Conservation (phyloP, 2,113 vertebrate genomes). For the Prietella phreatophila region DNA sequence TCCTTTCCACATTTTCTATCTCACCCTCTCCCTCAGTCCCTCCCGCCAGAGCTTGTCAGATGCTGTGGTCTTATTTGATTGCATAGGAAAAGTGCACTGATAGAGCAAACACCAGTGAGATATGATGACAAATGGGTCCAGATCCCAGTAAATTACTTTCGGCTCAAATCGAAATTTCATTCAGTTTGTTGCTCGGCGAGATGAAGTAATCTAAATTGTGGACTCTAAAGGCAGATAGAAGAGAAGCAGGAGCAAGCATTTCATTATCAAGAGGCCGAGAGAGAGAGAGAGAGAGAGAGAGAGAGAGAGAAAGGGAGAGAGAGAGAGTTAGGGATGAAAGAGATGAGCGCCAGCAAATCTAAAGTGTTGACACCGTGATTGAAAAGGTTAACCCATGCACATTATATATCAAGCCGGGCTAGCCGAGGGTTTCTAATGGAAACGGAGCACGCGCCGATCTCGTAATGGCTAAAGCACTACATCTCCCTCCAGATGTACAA, state of each 20-base stretch:
- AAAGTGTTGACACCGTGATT: slow-evolving; percentile 99
- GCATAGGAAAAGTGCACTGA: slow-evolving; percentile 99
- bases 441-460: slow-evolving; percentile 90
- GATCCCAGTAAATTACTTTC: slow-evolving; percentile 99
- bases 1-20: slow-evolving; percentile 47
- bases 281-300: slow-evolving; percentile 58
- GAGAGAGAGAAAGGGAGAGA: slow-evolving; percentile 77
- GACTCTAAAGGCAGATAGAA: slow-evolving; percentile 99
- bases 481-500: slow-evolving; percentile 95
- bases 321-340: slow-evolving; percentile 97
- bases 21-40: slow-evolving; percentile 48
- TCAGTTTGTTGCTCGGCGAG: slow-evolving; percentile 99
- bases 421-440: slow-evolving; percentile 97
- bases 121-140: slow-evolving; percentile 99
- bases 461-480: slow-evolving; percentile 96
- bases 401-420: slow-evolving; percentile 98
- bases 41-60: slow-evolving; percentile 86
- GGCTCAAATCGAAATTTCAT: slow-evolving; percentile 99
- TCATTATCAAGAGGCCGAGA: slow-evolving; percentile 90
- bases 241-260: slow-evolving; percentile 99
- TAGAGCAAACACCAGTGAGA: slow-evolving; percentile 99
- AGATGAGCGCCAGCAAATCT: slow-evolving; percentile 99
- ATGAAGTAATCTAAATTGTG: slow-evolving; percentile 99
- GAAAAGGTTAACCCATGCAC: slow-evolving; percentile 99
- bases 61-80: slow-evolving; percentile 99